A percentile compares a stretch with the other conserved stretches of the same genome.
These are phyloP conservation scores for Orchesellides sinensis DNA, from an alignment of 2,888 invertebrate genomes.

Conservation along the genomic window DNA sequence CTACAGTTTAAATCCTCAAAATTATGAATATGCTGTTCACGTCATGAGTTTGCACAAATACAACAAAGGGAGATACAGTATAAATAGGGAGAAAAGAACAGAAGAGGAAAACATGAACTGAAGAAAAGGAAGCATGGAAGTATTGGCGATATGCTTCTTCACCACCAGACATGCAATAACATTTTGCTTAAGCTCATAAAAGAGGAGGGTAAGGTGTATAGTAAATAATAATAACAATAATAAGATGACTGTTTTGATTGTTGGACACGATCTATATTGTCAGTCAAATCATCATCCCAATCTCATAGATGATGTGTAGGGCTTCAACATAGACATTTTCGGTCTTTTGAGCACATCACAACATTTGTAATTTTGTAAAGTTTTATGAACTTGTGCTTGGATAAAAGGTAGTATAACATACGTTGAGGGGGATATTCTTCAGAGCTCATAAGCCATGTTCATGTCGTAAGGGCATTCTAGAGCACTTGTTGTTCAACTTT, in stretches of 20 bases:
- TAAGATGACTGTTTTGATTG: conserved; percentile 1
- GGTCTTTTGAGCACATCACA: background rate
- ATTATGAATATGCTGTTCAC: conserved; percentile 11
- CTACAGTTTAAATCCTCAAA: no score
- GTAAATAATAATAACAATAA: no score
- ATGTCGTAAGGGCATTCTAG: no score
- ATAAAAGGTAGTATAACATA: no score
- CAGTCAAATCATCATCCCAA: background rate
- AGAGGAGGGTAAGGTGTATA: background rate
- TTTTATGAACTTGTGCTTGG: background rate
- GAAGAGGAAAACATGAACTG: background rate
- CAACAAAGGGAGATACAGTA: background rate
- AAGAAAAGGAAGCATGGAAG: background rate
- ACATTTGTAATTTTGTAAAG: background rate
- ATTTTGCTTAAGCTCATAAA: background rate
- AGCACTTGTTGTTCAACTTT: no score
- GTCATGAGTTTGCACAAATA: conserved; percentile 3
- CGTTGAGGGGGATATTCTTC: no score
- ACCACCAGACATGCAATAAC: background rate
- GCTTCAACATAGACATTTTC: background rate
- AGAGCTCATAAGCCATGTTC: no score
- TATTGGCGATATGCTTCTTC: background rate
- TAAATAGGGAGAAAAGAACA: background rate
- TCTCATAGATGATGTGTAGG: background rate
- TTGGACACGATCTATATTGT: conserved; percentile 8